phyloP scores from a whole-genome alignment of 2,888 invertebrate species.

The Byasa hedistus region DNA sequence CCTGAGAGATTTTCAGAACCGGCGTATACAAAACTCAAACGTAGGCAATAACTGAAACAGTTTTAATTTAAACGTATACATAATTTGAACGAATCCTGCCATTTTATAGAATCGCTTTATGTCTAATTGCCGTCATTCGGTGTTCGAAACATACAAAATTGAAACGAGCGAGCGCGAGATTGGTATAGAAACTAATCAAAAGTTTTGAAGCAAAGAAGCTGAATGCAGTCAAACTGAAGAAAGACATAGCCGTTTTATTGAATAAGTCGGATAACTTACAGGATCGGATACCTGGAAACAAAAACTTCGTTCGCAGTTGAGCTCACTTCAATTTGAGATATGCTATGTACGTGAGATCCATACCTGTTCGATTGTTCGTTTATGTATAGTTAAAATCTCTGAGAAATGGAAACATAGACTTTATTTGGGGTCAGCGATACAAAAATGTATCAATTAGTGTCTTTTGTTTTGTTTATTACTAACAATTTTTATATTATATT shows the following conservation, averaged over 20 bases:
- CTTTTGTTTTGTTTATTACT: too few species aligned
- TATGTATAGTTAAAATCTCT: neutral
- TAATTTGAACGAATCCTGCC: slow-evolving; percentile 23
- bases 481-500: too few species aligned
- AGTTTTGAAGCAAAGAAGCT: slow-evolving; percentile 58
- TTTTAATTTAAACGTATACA: slow-evolving; percentile 37
- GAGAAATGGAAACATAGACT: too few species aligned
- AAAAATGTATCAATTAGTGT: too few species aligned
- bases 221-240: slow-evolving; percentile 54
- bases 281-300: slow-evolving; percentile 53
- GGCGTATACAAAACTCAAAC: slow-evolving; percentile 30
- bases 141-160: slow-evolving; percentile 40
- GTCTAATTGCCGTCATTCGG: slow-evolving; percentile 30
- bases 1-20: slow-evolving; percentile 30
- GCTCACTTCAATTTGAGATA: slow-evolving; percentile 35
- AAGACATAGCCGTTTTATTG: slow-evolving; percentile 61
- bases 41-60: slow-evolving; percentile 36
- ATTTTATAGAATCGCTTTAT: slow-evolving; percentile 18
- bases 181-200: slow-evolving; percentile 64
- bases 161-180: slow-evolving; percentile 38
- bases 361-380: neutral
- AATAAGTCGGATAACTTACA: slow-evolving; percentile 53
- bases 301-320: slow-evolving; percentile 50
- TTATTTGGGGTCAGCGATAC: too few species aligned
- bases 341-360: slow-evolving; percentile 6